These are phyloP conservation scores for Hypercompe scribonia DNA, from an alignment of 2,888 invertebrate species.

Conservation along the genomic window DNA sequence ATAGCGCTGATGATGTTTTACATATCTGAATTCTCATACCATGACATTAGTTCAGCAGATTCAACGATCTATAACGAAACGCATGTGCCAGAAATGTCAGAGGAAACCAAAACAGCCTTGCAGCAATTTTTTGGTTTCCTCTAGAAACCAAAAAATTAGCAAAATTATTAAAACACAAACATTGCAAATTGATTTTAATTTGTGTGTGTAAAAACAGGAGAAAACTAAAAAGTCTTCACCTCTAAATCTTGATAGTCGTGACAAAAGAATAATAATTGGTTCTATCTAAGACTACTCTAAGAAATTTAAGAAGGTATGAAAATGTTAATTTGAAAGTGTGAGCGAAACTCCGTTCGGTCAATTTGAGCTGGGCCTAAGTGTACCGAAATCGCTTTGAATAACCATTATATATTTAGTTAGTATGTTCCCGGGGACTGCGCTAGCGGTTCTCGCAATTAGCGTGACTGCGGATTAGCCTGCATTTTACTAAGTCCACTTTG, in stretches of 20 bases:
- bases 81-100: not conserved
- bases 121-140: no score
- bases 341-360: constrained; percentile 69
- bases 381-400: constrained; percentile 71
- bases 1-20: constrained; percentile 30
- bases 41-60: not conserved
- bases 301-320: not conserved
- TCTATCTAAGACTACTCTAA: not conserved
- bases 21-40: no score
- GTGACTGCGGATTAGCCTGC: constrained; percentile 74
- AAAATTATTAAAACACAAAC: not conserved
- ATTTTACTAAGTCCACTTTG: constrained; percentile 48
- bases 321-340: constrained; percentile 15
- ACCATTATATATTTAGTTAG: constrained; percentile 83
- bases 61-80: not conserved
- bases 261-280: not conserved
- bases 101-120: not conserved
- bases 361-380: constrained; percentile 68
- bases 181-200: not conserved
- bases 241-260: not conserved
- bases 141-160: not conserved
- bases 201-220: not conserved
- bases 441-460: constrained; percentile 83
- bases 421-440: constrained; percentile 75
- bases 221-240: not conserved